Evolutionary conservation across 1,140 invertebrate genomes (phyloP), one percentile per base, ranked within the genome.

Genomic region (Achroia grisella): DNA sequence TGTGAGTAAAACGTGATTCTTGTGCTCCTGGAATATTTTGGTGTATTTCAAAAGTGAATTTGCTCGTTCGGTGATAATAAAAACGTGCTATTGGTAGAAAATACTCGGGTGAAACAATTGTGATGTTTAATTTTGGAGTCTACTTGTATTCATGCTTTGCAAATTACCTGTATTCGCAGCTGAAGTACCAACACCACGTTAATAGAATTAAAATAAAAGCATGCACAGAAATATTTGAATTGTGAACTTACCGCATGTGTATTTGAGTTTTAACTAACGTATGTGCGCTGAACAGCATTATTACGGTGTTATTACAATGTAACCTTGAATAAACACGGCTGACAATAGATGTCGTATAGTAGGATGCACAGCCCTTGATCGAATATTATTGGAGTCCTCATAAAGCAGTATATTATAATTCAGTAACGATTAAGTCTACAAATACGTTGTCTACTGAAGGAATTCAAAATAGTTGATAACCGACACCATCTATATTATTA

Each of bases 121-220:
- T 77, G 70, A 51, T 69, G 64, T 78, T 85, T 85, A 81, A 78
- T 72, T 74, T 81, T 85, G 78, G 75, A 83, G 75, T 73, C 61
- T 64, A 71, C 53, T 69, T 48, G 36, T 54, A 53, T 49, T 23
- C 75, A 81, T 78, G 75, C 76, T n/a, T 8, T 32, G 50, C 44
- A 46, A 23, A 51, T 75, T 84, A 82, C 78, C 78, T 82, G 61
- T 40, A 42, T 52, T 48, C 43, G 64, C 39, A 67, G 50, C 44
- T 42, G 60, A 56, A 59, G 56, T 40, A 52, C 75, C 78, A 73
- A 66, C 67, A 79, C 75, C 71, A 53, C 60, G 57, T 76, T 77
- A 67, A 64, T 47, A 17, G 43, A 30, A 43, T 11, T 44, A 51
- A 29, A 59, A 56, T 23, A 60, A 43, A 37, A 48, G 34, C 73